Base-by-base conservation (phyloP, 2,113 vertebrate genomes). In the Colossoma macropomum region DNA sequence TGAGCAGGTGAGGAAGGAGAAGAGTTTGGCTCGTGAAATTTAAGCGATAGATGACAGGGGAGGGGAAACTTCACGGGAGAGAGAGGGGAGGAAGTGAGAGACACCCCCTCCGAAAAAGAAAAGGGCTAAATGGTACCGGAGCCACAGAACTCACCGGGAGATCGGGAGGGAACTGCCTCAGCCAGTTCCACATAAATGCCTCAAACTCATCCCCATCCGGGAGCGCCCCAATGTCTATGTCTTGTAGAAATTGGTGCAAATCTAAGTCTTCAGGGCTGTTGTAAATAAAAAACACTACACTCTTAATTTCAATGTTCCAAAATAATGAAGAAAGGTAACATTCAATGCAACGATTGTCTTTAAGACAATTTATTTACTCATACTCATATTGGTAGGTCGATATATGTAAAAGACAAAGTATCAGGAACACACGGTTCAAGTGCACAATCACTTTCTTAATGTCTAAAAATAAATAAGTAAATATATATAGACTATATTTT, bases 321-420 rank as follows among this genome's bases (percentile, higher is more conserved):
- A 96, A 95, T 94, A 95, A 93, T 92, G 94, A 96, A 96, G 95
- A 96, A 94, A 95, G 95, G 94, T 94, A 96, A 96, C 96, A 96
- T 98, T 96, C 95, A 95, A 96, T 96, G 94, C 95, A 96, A 95
- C 95, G 96, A 97, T 97, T 97, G 96, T 97, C 96, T 93, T 91
- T 95, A 94, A 95, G 95, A 93, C 95, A 94, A 95, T 96, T 96
- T 95, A 94, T 96, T 97, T 95, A 91, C 87, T 89, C 87, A 92
- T 87, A 89, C 89, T 88, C 90, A 84, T 88, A 50, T 88, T 75
- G 87, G 62, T 87, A 88, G 79, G 81, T 86, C 89, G 87, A 90
- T 92, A 87, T 54, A 86, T 96, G 97, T 96, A 96, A 98, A 97
- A 97, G 96, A 97, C 96, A 97, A 95, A 94, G 96, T 93, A 94